Evolutionary conservation across 2,888 invertebrate species (phyloP).

Genomic region (Cremastinae sp.): DNA sequence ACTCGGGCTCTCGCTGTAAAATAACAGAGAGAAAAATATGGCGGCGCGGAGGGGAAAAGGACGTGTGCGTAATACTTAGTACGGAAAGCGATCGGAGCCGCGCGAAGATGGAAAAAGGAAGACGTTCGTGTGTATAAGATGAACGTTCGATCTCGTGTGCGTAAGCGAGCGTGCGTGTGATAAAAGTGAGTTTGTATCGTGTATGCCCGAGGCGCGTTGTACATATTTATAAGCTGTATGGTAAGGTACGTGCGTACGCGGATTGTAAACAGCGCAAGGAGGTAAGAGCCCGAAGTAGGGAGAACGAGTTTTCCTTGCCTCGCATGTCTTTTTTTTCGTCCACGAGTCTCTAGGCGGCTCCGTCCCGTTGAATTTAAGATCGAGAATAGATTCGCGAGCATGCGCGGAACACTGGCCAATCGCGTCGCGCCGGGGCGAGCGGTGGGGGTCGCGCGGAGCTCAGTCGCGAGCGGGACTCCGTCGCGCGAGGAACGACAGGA

Average conservation of each 20-base stretch:
- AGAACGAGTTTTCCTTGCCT: constrained; percentile 55
- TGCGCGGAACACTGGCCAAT: constrained; percentile 15
- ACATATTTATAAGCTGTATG: constrained; percentile 59
- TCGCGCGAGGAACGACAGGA: neutral
- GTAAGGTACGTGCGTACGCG: constrained; percentile 41
- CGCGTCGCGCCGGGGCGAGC: neutral
- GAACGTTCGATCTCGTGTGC: neutral
- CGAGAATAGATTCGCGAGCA: neutral
- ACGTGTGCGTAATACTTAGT: constrained; percentile 62
- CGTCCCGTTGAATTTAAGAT: neutral
- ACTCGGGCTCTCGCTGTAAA: no score
- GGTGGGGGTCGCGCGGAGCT: constrained; percentile 27
- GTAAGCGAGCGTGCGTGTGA: constrained; percentile 11
- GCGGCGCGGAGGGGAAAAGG: constrained; percentile 18
- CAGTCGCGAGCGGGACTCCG: constrained; percentile 1
- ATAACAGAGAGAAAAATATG: neutral
- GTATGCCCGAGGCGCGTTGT: constrained; percentile 49
- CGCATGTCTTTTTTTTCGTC: constrained; percentile 17
- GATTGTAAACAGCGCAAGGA: constrained; percentile 43
- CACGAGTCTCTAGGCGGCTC: neutral
- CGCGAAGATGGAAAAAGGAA: constrained; percentile 32
- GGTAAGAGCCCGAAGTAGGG: constrained; percentile 36
- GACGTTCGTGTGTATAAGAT: constrained; percentile 2
- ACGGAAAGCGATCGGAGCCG: constrained; percentile 59
- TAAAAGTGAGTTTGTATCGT: constrained; percentile 38